Percentiles rank a stretch among this genome's conserved stretches.
These are phyloP conservation scores for Nesometra sesokonis DNA, from an alignment of 35 echinoderm and acorn worm genomes.

Conservation along the genomic window DNA sequence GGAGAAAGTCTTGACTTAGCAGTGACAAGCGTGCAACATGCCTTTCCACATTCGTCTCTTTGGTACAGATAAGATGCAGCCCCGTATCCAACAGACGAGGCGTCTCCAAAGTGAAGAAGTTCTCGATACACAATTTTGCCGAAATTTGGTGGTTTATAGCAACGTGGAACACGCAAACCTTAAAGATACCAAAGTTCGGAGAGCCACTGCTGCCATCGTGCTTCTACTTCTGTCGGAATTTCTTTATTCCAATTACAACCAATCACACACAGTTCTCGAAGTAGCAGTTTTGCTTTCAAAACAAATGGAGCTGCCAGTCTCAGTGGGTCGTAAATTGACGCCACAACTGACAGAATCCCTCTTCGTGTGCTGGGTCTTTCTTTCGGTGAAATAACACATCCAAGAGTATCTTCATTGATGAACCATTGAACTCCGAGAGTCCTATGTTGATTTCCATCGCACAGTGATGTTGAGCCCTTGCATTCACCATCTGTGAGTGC, in stretches of 20 bases:
- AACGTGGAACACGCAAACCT: not conserved
- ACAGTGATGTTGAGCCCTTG: not conserved
- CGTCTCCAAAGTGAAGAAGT: not conserved
- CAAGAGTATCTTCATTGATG: slow-evolving; percentile 1
- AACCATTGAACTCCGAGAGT: not conserved
- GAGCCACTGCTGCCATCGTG: not conserved
- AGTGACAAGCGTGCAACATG: not conserved
- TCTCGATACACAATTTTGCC: not conserved
- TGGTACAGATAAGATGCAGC: not conserved
- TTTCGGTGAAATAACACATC: not conserved
- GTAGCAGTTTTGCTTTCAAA: slow-evolving; percentile 19
- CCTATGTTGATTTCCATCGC: slow-evolving; percentile 8
- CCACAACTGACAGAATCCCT: slow-evolving; percentile 11
- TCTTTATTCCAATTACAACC: slow-evolving; percentile 24
- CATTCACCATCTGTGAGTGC: not conserved
- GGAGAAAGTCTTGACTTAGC: not conserved
- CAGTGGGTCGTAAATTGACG: slow-evolving; percentile 24
- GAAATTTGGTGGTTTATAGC: not conserved
- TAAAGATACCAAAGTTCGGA: not conserved
- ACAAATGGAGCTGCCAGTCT: slow-evolving; percentile 10
- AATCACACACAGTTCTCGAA: slow-evolving; percentile 26
- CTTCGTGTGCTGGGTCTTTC: not conserved
- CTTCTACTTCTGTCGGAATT: not conserved
- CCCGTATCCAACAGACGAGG: not conserved
- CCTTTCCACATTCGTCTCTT: not conserved